Evolutionary conservation across 2,888 invertebrate genomes (phyloP).

Genomic region (Clivina fossor): DNA sequence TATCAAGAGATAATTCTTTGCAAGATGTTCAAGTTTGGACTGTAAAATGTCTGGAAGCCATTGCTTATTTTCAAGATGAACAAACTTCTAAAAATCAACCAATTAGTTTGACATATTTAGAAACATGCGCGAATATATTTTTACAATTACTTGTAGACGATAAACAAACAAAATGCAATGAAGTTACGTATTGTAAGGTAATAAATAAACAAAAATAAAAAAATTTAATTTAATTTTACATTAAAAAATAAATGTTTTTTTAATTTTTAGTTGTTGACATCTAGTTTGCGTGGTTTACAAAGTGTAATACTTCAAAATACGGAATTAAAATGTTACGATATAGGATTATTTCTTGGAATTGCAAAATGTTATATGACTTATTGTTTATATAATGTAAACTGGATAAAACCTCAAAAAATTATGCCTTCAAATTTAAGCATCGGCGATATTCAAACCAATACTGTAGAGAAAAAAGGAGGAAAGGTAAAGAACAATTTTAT

Average conservation of each 20-base stretch:
- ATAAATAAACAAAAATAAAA: too few species aligned
- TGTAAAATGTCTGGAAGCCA: slow-evolving; percentile 48
- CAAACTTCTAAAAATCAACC: slow-evolving; percentile 26
- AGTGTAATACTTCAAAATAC: slow-evolving; percentile 47
- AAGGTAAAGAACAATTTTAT: slow-evolving; percentile 53
- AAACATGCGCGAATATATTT: slow-evolving; percentile 52
- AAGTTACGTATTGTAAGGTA: slow-evolving; percentile 58
- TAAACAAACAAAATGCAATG: slow-evolving; percentile 51
- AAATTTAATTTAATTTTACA: too few species aligned
- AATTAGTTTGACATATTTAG: slow-evolving; percentile 39
- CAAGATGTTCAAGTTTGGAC: slow-evolving; percentile 43
- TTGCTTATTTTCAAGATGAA: slow-evolving; percentile 35
- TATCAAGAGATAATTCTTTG: slow-evolving; percentile 25
- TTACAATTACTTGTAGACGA: slow-evolving; percentile 53
- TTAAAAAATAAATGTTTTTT: too few species aligned
- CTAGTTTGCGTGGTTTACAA: slow-evolving; percentile 49
- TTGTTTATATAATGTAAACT: slow-evolving; percentile 53
- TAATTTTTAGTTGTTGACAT: slow-evolving; percentile 58
- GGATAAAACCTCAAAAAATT: slow-evolving; percentile 57
- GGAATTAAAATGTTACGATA: slow-evolving; percentile 47
- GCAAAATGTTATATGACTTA: slow-evolving; percentile 60
- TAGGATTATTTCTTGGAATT: slow-evolving; percentile 62
- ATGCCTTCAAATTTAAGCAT: slow-evolving; percentile 64
- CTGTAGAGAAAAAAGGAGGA: slow-evolving; percentile 58
- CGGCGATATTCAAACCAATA: slow-evolving; percentile 52